These are phyloP conservation scores for Pyrochroa serraticornis DNA, from an alignment of 2,888 invertebrate species.

Conservation along the genomic window DNA sequence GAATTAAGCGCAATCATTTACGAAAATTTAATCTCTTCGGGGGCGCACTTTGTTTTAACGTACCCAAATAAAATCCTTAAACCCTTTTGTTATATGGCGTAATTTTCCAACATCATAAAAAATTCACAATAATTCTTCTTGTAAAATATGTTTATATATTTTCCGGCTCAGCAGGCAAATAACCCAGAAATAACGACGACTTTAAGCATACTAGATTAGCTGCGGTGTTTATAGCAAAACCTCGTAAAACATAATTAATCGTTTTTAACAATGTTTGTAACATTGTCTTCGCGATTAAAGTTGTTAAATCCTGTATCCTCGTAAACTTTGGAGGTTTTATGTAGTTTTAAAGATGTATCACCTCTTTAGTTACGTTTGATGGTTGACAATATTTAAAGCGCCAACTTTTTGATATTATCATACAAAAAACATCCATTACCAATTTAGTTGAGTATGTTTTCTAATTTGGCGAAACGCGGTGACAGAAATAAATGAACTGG, in stretches of 20 bases:
- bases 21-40: conserved; percentile 8
- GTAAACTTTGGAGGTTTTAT: no score
- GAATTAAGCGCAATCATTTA: conserved; percentile 10
- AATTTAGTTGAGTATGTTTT: conserved; percentile 44
- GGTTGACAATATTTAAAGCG: no score
- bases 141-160: conserved; percentile 24
- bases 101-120: conserved; percentile 10
- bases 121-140: conserved; percentile 13
- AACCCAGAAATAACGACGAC: conserved; percentile 18
- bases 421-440: conserved; percentile 26
- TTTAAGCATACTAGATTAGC: conserved; percentile 14
- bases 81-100: conserved; percentile 12
- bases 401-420: background rate
- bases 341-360: no score
- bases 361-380: no score
- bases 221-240: conserved; percentile 11
- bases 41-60: conserved; percentile 3
- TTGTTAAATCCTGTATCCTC: background rate
- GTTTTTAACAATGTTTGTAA: conserved; percentile 1
- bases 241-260: background rate
- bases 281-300: background rate
- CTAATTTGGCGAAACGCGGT: conserved; percentile 43
- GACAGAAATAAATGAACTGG: conserved; percentile 41
- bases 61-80: conserved; percentile 2
- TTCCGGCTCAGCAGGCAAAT: conserved; percentile 19